Base-by-base conservation (phyloP, 2,797 vertebrate species). In the Setipinna tenuifilis region DNA sequence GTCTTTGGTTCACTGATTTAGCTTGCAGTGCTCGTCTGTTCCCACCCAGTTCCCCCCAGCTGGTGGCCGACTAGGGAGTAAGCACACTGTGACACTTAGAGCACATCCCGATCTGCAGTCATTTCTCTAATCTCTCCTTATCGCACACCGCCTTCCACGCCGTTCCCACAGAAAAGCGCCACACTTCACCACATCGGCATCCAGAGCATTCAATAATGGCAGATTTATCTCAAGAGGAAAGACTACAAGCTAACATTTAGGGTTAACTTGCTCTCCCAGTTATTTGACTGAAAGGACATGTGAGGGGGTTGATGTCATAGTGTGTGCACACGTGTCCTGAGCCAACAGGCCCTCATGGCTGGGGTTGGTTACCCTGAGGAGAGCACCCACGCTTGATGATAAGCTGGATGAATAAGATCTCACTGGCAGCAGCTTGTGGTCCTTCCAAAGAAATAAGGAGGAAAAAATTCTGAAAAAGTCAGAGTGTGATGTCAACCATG, bases 81-180 rank as follows among this genome's bases (percentile, higher is more conserved):
- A 0, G n/a, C 21, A 31, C 57, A 83, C 68, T 80, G 82, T 85
- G 44, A 82, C 61, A 82, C 80, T 57, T 61, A 21, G 12, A 82
- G 84, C 82, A 87, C 88, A 57, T 41, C 48, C 28, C 58, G 87
- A 82, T 88, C 83, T 83, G 2, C 85, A 23, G 19, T 17, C 82
- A 68, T 17, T 6, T 12, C 19, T 75, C 25, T 82, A 44, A 57
- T 86, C 84, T 62, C 71, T 46, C 21, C 83, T 84, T 57, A 86
- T 75, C 57, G 68, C 31, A 31, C 14, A 50, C 50, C 16, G 17
- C n/a, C 59, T 85, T 82, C 25, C 82, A 85, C 41, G 19, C 16
- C 54, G 84, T 87, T 84, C 85, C 82, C 6, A 16, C 11, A 58
- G 44, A 78, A 86, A 68, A 44, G 14, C 16, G 10, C 44, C 82